Conservation (phyloP, 2,113 vertebrate species). For the Syngnathus typhle region DNA sequence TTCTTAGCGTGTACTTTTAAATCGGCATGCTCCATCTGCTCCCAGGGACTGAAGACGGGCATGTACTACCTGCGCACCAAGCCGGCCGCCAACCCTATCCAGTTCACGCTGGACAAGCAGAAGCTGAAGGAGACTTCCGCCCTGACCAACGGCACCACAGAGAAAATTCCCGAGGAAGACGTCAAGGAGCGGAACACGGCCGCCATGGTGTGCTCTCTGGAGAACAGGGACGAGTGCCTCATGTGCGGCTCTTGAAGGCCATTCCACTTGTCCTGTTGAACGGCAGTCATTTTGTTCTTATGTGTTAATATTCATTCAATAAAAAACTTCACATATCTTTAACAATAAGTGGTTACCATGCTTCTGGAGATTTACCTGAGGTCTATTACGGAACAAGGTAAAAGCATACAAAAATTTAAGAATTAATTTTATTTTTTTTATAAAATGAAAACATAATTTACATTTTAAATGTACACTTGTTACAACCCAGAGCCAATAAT, state of each 20-base stretch:
- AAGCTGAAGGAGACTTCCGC: slow-evolving; percentile 74
- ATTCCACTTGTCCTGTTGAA: background rate
- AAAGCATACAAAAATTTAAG: slow-evolving; percentile 23
- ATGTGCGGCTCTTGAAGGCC: slow-evolving; percentile 84
- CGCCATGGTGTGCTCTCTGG: slow-evolving; percentile 94
- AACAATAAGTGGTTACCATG: background rate
- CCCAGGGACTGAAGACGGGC: slow-evolving; percentile 90
- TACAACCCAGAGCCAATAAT: slow-evolving; percentile 64
- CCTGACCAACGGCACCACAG: slow-evolving; percentile 34
- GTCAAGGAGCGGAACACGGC: slow-evolving; percentile 85
- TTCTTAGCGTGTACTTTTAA: too few species aligned
- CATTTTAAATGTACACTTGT: slow-evolving; percentile 77
- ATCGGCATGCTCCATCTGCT: background rate
- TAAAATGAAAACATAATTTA: slow-evolving; percentile 84
- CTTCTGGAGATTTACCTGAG: background rate
- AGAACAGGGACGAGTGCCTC: slow-evolving; percentile 89
- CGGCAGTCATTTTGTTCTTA: background rate
- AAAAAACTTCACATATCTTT: background rate
- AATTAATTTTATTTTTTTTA: slow-evolving; percentile 61
- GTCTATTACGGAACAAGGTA: background rate
- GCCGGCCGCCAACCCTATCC: slow-evolving; percentile 94
- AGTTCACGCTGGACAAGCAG: slow-evolving; percentile 97
- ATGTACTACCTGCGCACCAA: slow-evolving; percentile 98
- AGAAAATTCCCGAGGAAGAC: slow-evolving; percentile 61
- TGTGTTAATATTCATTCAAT: background rate